A percentile compares a stretch with the other conserved stretches of the same genome.
Evolutionary conservation across 1,140 invertebrate genomes (phyloP).

Genomic region (Drosophila pruinosa): DNA sequence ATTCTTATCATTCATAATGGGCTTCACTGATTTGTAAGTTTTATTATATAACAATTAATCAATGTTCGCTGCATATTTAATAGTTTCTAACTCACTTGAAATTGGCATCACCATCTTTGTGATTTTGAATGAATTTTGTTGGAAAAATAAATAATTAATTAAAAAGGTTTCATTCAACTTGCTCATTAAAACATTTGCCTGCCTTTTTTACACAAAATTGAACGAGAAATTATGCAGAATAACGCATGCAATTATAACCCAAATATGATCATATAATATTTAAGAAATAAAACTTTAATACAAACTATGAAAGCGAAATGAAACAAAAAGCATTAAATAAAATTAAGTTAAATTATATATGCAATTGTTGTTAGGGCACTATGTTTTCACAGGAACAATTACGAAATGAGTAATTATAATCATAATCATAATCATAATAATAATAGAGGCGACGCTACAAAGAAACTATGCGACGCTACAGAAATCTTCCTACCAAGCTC

Average conservation of each 20-base stretch:
- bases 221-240: constrained; percentile 23
- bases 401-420: background rate
- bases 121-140: background rate
- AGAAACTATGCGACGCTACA: constrained; percentile 6
- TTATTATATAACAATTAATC: background rate
- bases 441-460: background rate
- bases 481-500: background rate
- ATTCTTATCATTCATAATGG: too few species aligned
- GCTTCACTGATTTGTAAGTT: too few species aligned
- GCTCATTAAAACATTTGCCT: background rate
- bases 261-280: constrained; percentile 38
- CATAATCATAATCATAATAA: constrained; percentile 3
- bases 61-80: too few species aligned
- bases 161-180: background rate
- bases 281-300: constrained; percentile 39
- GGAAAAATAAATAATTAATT: too few species aligned
- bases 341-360: constrained; percentile 63
- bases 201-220: background rate
- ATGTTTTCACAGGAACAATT: constrained; percentile 1
- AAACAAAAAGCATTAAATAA: constrained; percentile 12
- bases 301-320: background rate
- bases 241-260: constrained; percentile 62
- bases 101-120: background rate
- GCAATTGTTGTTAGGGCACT: constrained; percentile 11
- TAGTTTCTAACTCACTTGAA: background rate